Percentiles rank a stretch among this genome's conserved stretches.
Evolutionary conservation across 2,797 vertebrate genomes (phyloP).

Genomic region (Rousettus madagascariensis): DNA sequence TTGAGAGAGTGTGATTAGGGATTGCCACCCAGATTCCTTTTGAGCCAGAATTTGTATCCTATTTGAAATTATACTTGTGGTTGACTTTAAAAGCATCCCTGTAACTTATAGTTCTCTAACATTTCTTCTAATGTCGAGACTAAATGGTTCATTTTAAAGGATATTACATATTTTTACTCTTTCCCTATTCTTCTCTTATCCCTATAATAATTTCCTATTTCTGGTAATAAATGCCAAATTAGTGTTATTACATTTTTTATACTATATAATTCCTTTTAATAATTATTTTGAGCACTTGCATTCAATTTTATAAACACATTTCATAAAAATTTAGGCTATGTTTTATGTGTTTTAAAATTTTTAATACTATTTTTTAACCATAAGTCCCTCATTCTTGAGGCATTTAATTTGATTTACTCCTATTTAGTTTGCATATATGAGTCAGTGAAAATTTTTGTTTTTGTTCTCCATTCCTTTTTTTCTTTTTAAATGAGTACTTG

Average conservation of each 20-base stretch:
- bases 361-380: background rate
- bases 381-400: background rate
- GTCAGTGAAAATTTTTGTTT: background rate
- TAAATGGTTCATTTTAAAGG: background rate
- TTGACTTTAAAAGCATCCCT: background rate
- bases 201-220: background rate
- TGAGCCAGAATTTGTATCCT: background rate
- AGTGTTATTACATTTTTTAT: background rate
- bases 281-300: background rate
- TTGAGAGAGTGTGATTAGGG: background rate
- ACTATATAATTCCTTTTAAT: background rate
- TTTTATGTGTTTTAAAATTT: background rate
- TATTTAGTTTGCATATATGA: background rate
- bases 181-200: background rate
- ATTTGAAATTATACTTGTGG: constrained; percentile 39
- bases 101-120: background rate
- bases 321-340: background rate
- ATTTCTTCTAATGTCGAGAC: background rate
- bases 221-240: background rate
- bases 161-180: background rate
- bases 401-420: background rate
- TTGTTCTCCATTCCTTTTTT: background rate
- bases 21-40: background rate
- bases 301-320: background rate
- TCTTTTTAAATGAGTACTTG: background rate